Conservation (phyloP, 1,140 invertebrate species). For the Drosophila bipectinata region DNA sequence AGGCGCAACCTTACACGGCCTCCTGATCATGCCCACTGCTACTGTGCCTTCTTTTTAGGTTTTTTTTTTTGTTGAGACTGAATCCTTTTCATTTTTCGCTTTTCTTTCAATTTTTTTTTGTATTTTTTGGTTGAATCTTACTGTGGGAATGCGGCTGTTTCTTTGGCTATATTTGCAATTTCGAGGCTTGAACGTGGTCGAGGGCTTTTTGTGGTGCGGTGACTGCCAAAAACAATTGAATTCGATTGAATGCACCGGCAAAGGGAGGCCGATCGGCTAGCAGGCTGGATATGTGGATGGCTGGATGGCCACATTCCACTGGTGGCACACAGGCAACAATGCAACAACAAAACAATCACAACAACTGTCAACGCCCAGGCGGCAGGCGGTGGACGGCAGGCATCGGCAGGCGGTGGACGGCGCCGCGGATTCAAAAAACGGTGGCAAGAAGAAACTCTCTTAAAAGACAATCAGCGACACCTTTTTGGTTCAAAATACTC, state of each 20-base stretch:
- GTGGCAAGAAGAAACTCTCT: conserved; percentile 57
- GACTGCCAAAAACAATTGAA: conserved; percentile 82
- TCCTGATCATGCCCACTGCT: conserved; percentile 45
- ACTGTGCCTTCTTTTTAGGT: conserved; percentile 16
- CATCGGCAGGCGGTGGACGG: conserved; percentile 57
- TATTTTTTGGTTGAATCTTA: conserved; percentile 13
- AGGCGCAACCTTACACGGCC: conserved; percentile 55
- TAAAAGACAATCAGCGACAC: conserved; percentile 83
- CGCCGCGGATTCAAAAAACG: conserved; percentile 54
- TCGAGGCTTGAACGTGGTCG: conserved; percentile 22
- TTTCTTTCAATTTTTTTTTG: conserved; percentile 1
- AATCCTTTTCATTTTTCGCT: background rate
- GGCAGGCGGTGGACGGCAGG: conserved; percentile 53
- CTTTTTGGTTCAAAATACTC: conserved; percentile 82
- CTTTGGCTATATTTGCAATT: conserved; percentile 66
- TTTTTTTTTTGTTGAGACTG: background rate
- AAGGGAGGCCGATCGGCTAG: conserved; percentile 43
- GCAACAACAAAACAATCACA: conserved; percentile 76
- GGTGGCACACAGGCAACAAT: conserved; percentile 65
- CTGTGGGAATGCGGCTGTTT: conserved; percentile 72
- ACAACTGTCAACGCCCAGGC: conserved; percentile 77
- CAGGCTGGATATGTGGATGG: conserved; percentile 1
- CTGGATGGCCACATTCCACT: conserved; percentile 59
- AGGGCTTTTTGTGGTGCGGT: conserved; percentile 42
- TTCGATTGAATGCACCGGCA: conserved; percentile 81